Base-by-base conservation (phyloP, 2,113 vertebrate genomes). In the Myiozetetes cayanensis region DNA sequence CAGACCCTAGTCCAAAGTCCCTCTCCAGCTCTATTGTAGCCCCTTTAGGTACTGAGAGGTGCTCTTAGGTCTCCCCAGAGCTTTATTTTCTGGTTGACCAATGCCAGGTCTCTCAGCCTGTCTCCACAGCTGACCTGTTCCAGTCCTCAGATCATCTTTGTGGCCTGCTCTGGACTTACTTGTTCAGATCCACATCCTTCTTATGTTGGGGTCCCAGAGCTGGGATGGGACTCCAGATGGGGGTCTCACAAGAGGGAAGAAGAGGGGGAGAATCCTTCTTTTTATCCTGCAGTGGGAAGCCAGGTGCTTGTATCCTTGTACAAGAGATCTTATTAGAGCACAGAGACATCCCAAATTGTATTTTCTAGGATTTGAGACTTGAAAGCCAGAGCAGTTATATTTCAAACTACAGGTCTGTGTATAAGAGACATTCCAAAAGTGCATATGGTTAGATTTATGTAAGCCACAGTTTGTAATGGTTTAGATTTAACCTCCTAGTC, bases 401-500 rank as follows among this genome's bases (percentile, higher is more conserved):
- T n/a, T n/a, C n/a, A n/a, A n/a, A n/a, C n/a, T n/a, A n/a, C n/a
- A n/a, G n/a, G n/a, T n/a, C n/a, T n/a, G n/a, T n/a, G n/a, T n/a
- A 41, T 20, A 33, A 66, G 59, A 89, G 61, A 46, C 73, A 65
- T 95, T 96, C 88, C 79, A 84, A 75, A 84, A 90, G 76, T 77
- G 31, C 76, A 76, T 78, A 87, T 92, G 93, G 83, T 93, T 86
- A 85, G 83, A 87, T 95, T 97, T 93, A 95, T 87, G 46, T 75
- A 89, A 92, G 83, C 73, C n/a, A 13, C 56, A 84, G 90, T 91
- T 90, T 75, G 76, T 53, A 85, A 84, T 87, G 80, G 65, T 89
- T 96, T 96, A 93, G 76, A 90, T 95, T 96, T 94, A 94, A 88
- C 83, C 79, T 95, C 52, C 59, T 71, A 61, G 83, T 93, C 76